Evolutionary conservation across 2,888 invertebrate genomes (phyloP), one percentile per base, ranked within the genome.

Genomic region (Byasa hedistus): DNA sequence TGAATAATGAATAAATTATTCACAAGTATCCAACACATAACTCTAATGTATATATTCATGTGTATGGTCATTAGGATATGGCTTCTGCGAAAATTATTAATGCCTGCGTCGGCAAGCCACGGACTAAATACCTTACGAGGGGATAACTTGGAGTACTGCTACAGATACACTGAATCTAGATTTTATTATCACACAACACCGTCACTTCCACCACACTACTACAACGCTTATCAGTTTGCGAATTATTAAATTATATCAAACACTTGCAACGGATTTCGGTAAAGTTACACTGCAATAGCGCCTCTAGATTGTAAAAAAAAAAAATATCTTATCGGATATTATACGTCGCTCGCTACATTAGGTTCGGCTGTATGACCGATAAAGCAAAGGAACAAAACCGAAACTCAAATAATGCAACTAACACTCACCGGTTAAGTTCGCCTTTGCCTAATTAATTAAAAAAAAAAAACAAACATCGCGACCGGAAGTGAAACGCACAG

Each of bases 321-420:
- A 27, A 58, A 66, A 68, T 71, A 72, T 79, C 81, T 82, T 82
- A 82, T 82, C 81, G 75, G 64, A 70, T 71, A 68, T 73, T 73
- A 71, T 69, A 75, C 73, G 72, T 73, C 74, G 69, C 73, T 72
- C 71, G 57, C 71, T 69, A 76, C 79, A 83, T 80, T 79, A 79
- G 76, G 71, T 76, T 78, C 73, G 74, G 75, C 75, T 74, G 75
- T 79, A 77, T 79, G 80, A 82, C 83, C 83, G 86, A 86, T 86
- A 85, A 84, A 81, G 32, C 1, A 32, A 57, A 63, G 19, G 54
- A 67, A 64, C 64, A 66, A 32, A 32, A 32, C 32, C 32, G 32
- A 32, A 32, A 32, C 10, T 32, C 10, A 32, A 32, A 32, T 10
- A 55, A 55, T 70, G 57, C 61, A 60, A 62, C 55, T 54, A 55